Evolutionary conservation across 2,113 vertebrate species (phyloP).

Genomic region (Apaloderma vittatum): DNA sequence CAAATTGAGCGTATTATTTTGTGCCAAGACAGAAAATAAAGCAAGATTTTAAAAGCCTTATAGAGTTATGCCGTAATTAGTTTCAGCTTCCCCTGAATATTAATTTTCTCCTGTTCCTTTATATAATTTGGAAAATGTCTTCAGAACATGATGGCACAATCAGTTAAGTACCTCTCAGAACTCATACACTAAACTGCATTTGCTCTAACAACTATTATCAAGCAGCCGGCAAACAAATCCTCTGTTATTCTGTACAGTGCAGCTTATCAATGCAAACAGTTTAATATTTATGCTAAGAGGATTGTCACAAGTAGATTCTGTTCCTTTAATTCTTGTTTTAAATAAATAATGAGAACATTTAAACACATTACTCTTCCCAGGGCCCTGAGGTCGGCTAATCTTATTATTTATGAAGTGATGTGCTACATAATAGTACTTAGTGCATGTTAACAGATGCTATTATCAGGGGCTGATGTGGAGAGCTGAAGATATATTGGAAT

Average conservation of each 20-base stretch:
- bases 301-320: constrained; percentile 89
- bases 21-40: constrained; percentile 63
- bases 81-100: constrained; percentile 71
- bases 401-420: constrained; percentile 99
- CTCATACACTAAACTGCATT: not conserved
- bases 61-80: constrained; percentile 70
- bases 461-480: constrained; percentile 94
- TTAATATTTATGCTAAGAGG: constrained; percentile 91
- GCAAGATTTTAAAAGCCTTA: constrained; percentile 59
- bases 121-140: constrained; percentile 69
- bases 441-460: constrained; percentile 99
- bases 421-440: constrained; percentile 99
- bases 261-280: constrained; percentile 82
- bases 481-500: constrained; percentile 97
- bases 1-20: constrained; percentile 48
- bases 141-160: constrained; percentile 33
- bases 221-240: constrained; percentile 53
- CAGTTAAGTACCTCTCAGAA: constrained; percentile 61
- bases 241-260: constrained; percentile 58
- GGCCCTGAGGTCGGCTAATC: constrained; percentile 97
- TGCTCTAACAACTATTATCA: constrained; percentile 60
- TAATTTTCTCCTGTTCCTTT: constrained; percentile 68
- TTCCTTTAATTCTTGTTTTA: constrained; percentile 98
- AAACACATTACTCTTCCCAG: constrained; percentile 94
- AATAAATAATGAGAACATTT: constrained; percentile 99